Conservation (phyloP, 2,797 vertebrate genomes). For the Loris lydekkerianus region DNA sequence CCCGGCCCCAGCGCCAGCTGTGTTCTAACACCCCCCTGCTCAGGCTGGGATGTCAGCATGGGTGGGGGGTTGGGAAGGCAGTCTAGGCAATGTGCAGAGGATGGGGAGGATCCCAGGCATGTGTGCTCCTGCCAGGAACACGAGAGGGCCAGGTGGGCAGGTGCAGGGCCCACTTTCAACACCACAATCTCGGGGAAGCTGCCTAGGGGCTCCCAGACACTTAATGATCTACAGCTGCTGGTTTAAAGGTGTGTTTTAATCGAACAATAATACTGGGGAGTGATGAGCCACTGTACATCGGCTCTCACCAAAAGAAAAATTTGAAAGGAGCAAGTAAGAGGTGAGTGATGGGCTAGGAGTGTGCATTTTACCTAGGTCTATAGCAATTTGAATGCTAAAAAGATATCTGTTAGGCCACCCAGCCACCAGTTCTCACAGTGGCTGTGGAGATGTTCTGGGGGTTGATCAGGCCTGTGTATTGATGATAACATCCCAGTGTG, state of each 20-base stretch:
- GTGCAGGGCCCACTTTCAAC: neutral
- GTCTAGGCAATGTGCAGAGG: neutral
- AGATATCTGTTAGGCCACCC: neutral
- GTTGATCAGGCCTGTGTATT: too few species aligned
- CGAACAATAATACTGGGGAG: conserved; percentile 43
- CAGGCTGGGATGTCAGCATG: neutral
- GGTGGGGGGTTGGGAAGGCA: fast-evolving
- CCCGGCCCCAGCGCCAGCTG: neutral
- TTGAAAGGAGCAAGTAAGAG: neutral
- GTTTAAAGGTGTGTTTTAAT: conserved; percentile 59
- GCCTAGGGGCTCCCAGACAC: fast-evolving
- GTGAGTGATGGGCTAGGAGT: conserved; percentile 46
- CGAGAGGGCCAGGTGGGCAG: neutral
- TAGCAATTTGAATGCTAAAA: neutral
- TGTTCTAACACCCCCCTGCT: neutral
- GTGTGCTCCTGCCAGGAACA: neutral
- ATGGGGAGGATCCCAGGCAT: fast-evolving
- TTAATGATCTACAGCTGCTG: neutral
- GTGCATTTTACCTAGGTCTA: conserved; percentile 33
- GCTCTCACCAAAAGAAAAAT: conserved; percentile 56
- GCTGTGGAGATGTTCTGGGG: fast-evolving
- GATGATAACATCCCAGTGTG: fast-evolving
- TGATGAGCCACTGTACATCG: conserved; percentile 36
- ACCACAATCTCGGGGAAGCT: neutral
- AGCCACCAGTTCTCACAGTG: neutral